phyloP scores from a whole-genome alignment of 2,797 vertebrate species.

The Scleropages formosus region DNA sequence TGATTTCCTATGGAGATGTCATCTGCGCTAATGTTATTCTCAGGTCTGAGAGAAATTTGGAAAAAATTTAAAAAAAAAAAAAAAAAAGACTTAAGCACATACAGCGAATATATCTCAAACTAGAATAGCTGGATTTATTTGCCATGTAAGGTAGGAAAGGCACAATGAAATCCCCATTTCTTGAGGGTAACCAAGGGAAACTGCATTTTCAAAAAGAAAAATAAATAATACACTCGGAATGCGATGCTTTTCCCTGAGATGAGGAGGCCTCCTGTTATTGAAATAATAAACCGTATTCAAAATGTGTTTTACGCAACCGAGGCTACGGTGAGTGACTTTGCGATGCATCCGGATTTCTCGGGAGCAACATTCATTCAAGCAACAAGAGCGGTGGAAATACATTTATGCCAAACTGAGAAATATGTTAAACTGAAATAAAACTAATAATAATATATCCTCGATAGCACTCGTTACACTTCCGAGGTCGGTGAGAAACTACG shows the following conservation, averaged over 20 bases:
- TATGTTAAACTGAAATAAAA: neutral
- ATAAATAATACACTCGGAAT: neutral
- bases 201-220: conserved; percentile 14
- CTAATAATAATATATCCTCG: too few relatives aligned
- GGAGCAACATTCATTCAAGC: conserved; percentile 10
- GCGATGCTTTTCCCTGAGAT: conserved; percentile 12
- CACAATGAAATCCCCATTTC: conserved; percentile 27
- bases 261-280: conserved; percentile 14
- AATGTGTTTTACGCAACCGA: conserved; percentile 26
- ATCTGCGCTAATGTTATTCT: neutral
- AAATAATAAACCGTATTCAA: conserved; percentile 18
- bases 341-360: conserved; percentile 6
- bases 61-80: neutral
- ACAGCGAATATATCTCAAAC: neutral
- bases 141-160: neutral
- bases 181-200: conserved; percentile 32
- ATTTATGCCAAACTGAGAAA: neutral
- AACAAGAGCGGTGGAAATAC: neutral
- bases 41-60: neutral
- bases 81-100: neutral
- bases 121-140: conserved; percentile 17
- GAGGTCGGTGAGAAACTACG: too few relatives aligned
- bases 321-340: conserved; percentile 14
- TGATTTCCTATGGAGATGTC: neutral
- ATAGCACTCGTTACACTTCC: too few relatives aligned